These are phyloP conservation scores for Brienomyrus longianalis DNA, from an alignment of 2,113 vertebrate species.

Conservation along the genomic window DNA sequence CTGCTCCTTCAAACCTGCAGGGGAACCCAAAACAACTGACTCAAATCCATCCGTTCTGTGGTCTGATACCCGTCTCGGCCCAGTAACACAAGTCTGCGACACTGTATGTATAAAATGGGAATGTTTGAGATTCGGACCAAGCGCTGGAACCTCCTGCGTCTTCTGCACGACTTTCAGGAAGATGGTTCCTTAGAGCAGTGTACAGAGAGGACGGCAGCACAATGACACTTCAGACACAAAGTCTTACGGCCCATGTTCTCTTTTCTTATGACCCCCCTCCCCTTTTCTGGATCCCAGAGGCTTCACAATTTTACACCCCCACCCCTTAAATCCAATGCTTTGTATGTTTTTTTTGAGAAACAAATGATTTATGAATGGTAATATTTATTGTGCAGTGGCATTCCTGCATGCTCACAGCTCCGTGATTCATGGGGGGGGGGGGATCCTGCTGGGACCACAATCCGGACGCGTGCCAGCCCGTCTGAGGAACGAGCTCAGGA, in stretches of 20 bases:
- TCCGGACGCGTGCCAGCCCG: constrained; percentile 58
- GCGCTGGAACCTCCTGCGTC: not conserved
- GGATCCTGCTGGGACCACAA: constrained; percentile 51
- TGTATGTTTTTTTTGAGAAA: constrained; percentile 39
- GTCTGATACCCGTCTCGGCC: not conserved
- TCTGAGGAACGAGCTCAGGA: constrained; percentile 55
- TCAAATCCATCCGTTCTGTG: not conserved
- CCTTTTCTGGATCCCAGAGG: not conserved
- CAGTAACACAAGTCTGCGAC: not conserved
- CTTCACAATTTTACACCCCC: constrained; percentile 15
- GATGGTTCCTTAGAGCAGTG: not conserved
- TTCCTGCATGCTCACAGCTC: constrained; percentile 54
- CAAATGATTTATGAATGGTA: constrained; percentile 57
- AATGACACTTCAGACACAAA: not conserved
- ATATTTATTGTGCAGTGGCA: constrained; percentile 58
- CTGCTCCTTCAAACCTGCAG: not conserved
- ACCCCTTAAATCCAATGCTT: constrained; percentile 38
- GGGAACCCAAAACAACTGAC: not conserved
- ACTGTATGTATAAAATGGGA: not conserved
- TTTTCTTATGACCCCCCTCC: not conserved
- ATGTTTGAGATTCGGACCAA: not conserved
- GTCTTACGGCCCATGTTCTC: not conserved
- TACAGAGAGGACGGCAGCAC: not conserved
- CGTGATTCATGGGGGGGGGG: constrained; percentile 56
- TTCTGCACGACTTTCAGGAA: not conserved